phyloP scores from a whole-genome alignment of 2,888 invertebrate species.

The Gisinianus flammeolus region DNA sequence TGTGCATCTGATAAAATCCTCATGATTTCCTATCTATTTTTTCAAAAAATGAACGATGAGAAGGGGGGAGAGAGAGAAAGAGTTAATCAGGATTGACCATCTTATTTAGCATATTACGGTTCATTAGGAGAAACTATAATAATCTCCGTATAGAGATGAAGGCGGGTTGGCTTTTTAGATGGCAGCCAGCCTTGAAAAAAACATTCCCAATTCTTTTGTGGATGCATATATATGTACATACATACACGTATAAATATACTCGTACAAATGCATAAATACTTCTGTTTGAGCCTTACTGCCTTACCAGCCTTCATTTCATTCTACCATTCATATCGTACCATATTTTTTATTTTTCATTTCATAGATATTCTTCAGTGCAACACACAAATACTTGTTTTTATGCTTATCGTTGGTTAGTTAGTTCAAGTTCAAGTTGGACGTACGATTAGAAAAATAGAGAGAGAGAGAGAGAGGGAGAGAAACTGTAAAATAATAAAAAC shows the following conservation, averaged over 20 bases:
- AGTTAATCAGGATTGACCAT: slow-evolving; percentile 53
- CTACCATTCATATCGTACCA: no score
- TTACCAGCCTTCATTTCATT: background rate
- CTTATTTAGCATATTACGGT: slow-evolving; percentile 58
- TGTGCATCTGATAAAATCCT: background rate
- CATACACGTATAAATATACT: background rate
- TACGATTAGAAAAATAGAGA: background rate
- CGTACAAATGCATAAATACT: background rate
- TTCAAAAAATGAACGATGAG: slow-evolving; percentile 8
- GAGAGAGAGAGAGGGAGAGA: background rate
- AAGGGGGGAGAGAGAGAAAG: background rate
- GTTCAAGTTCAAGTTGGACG: background rate
- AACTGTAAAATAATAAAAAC: background rate
- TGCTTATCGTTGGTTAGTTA: background rate
- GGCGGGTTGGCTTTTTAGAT: background rate
- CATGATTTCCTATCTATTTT: slow-evolving; percentile 19
- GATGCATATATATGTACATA: background rate
- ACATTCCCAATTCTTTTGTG: background rate
- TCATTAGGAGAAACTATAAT: slow-evolving; percentile 47
- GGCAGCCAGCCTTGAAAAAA: no score
- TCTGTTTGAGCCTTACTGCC: background rate
- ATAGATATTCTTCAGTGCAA: background rate
- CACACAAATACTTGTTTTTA: background rate
- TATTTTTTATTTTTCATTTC: background rate
- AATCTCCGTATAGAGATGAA: background rate